A percentile compares a stretch with the other conserved stretches of the same genome.
phyloP scores from a whole-genome alignment of 2,797 vertebrate species.

The Danio tinwini region DNA sequence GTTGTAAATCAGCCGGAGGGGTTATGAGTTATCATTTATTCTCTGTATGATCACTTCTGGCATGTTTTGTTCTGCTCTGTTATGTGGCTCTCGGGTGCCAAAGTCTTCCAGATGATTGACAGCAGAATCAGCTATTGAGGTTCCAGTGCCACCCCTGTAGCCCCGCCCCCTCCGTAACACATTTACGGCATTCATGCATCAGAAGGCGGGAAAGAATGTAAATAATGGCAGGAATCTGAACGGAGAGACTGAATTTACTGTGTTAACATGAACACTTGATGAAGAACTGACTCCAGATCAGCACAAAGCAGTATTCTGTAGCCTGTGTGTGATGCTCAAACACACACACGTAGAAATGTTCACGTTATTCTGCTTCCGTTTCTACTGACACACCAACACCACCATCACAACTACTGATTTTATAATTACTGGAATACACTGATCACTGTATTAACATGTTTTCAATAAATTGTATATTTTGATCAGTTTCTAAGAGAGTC shows the following conservation, averaged over 20 bases:
- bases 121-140: slow-evolving; percentile 8
- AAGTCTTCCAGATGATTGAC: slow-evolving; percentile 32
- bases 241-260: no score
- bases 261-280: no score
- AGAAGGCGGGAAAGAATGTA: slow-evolving; percentile 6
- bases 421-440: slow-evolving; percentile 81
- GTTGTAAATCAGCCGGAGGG: no score
- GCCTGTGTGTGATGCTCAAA: neutral
- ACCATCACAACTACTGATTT: slow-evolving; percentile 79
- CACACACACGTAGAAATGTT: no score
- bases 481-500: slow-evolving; percentile 65
- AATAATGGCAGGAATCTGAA: slow-evolving; percentile 7
- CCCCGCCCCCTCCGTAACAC: neutral
- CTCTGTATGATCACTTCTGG: no score
- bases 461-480: slow-evolving; percentile 87
- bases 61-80: neutral
- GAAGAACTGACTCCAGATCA: no score
- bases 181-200: neutral
- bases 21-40: neutral
- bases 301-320: neutral
- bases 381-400: slow-evolving; percentile 51
- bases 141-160: slow-evolving; percentile 10
- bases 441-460: slow-evolving; percentile 82
- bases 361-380: neutral
- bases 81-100: slow-evolving; percentile 1